These are phyloP conservation scores for Lutjanus argentimaculatus DNA, from an alignment of 2,797 vertebrate genomes.

Conservation along the genomic window DNA sequence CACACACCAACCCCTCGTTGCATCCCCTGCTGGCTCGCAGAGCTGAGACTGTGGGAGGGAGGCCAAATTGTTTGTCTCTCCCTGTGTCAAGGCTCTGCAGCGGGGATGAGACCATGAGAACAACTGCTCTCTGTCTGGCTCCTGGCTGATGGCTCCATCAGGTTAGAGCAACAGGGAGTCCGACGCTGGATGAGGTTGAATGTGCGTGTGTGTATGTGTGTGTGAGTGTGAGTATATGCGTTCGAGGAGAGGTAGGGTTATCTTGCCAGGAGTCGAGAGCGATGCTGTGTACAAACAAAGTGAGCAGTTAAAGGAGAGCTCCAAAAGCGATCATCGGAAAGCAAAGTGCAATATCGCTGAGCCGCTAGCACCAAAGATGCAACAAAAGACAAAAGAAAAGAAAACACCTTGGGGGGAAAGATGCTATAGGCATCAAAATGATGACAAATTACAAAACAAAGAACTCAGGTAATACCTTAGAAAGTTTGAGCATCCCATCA, in stretches of 20 bases:
- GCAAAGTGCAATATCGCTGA: background rate
- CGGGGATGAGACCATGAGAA: slow-evolving; percentile 74
- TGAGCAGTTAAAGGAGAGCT: slow-evolving; percentile 19
- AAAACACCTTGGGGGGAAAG: background rate
- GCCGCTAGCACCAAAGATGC: background rate
- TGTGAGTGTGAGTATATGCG: slow-evolving; percentile 18
- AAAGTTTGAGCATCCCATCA: background rate
- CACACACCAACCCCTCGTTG: slow-evolving; percentile 41
- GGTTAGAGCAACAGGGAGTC: slow-evolving; percentile 74
- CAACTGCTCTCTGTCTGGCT: slow-evolving; percentile 70
- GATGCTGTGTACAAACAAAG: slow-evolving; percentile 26
- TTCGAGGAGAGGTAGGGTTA: slow-evolving; percentile 40
- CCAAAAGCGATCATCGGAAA: slow-evolving; percentile 15
- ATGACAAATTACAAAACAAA: slow-evolving; percentile 10
- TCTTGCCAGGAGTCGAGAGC: slow-evolving; percentile 36
- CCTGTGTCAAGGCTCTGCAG: slow-evolving; percentile 71
- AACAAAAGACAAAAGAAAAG: background rate
- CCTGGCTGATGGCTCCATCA: slow-evolving; percentile 80
- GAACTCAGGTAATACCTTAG: background rate
- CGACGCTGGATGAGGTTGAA: slow-evolving; percentile 32
- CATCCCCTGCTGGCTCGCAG: slow-evolving; percentile 76
- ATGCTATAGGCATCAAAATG: background rate
- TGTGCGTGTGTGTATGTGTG: slow-evolving; percentile 12
- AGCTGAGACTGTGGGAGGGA: slow-evolving; percentile 83
- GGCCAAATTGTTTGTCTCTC: slow-evolving; percentile 85